These are phyloP conservation scores for Amazona guildingii DNA, from an alignment of 2,113 vertebrate genomes.

Conservation along the genomic window DNA sequence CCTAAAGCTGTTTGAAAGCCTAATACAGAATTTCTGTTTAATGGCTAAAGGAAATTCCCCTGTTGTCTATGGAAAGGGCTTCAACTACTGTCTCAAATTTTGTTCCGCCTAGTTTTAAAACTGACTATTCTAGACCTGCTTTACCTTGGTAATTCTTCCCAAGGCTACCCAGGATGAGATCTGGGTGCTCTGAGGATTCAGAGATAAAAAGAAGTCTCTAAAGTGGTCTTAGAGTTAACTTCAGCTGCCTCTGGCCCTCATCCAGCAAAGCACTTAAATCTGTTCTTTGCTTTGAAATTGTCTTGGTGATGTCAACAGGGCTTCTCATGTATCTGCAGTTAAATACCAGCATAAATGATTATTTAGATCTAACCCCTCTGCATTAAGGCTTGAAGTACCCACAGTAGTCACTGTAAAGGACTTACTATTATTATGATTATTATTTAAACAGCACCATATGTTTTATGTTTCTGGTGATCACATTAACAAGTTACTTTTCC, in stretches of 20 bases:
- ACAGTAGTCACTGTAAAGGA: not conserved
- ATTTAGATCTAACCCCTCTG: not conserved
- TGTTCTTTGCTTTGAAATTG: slow-evolving; percentile 16
- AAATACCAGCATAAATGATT: not conserved
- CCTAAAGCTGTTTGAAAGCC: not conserved
- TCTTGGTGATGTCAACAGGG: not conserved
- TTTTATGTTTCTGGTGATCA: not conserved
- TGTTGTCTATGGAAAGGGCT: not conserved
- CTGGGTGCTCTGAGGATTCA: not conserved
- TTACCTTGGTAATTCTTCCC: not conserved
- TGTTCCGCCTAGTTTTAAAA: not conserved
- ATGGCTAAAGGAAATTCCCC: not conserved
- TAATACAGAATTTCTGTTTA: not conserved
- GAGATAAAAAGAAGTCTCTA: not conserved
- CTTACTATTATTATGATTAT: not conserved
- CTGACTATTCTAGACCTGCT: not conserved
- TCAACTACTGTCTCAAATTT: not conserved
- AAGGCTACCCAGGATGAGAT: not conserved
- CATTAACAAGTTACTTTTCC: not conserved
- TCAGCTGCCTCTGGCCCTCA: slow-evolving; percentile 4
- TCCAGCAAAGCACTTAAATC: slow-evolving; percentile 48
- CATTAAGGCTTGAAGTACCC: not conserved
- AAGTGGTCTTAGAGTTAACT: not conserved
- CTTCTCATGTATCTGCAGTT: slow-evolving; percentile 2
- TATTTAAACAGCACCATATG: not conserved